Conservation (phyloP, 2,888 invertebrate species). For the Hyposoter didymator region DNA sequence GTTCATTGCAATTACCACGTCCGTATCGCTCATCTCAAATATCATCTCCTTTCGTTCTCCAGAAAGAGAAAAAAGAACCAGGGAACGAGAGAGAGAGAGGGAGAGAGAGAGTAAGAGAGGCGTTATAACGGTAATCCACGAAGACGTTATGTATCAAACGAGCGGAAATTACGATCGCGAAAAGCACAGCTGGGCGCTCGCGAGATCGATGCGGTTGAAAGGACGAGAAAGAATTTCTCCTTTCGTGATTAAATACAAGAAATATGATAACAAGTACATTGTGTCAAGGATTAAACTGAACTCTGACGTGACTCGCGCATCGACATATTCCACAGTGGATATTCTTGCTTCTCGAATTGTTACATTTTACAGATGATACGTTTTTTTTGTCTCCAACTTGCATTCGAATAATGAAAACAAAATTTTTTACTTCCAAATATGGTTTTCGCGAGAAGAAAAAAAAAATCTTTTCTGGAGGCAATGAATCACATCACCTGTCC, state of each 20-base stretch:
- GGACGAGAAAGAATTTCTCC: conserved; percentile 26
- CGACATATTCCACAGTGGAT: not conserved
- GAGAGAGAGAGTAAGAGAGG: not conserved
- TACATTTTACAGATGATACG: too few relatives aligned
- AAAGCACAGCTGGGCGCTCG: conserved; percentile 26
- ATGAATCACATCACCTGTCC: not conserved
- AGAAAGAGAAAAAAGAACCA: not conserved
- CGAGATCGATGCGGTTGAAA: conserved; percentile 19
- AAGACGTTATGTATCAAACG: conserved; percentile 31
- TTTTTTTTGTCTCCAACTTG: not conserved
- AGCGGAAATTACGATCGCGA: conserved; percentile 56
- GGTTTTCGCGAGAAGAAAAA: not conserved
- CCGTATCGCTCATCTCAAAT: conserved; percentile 20
- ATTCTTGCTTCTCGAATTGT: not conserved
- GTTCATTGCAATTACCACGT: not conserved
- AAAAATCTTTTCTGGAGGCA: not conserved
- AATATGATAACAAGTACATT: conserved; percentile 3
- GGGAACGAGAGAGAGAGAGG: not conserved
- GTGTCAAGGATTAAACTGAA: not conserved
- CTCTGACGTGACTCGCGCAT: not conserved
- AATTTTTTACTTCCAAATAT: not conserved
- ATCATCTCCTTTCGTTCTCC: conserved; percentile 25
- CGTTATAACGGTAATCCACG: conserved; percentile 46
- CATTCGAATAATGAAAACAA: not conserved
- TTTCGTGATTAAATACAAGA: conserved; percentile 1